A percentile compares a stretch with the other conserved stretches of the same genome.
Conservation (phyloP, 2,113 vertebrate genomes). For the Phycodurus eques region DNA sequence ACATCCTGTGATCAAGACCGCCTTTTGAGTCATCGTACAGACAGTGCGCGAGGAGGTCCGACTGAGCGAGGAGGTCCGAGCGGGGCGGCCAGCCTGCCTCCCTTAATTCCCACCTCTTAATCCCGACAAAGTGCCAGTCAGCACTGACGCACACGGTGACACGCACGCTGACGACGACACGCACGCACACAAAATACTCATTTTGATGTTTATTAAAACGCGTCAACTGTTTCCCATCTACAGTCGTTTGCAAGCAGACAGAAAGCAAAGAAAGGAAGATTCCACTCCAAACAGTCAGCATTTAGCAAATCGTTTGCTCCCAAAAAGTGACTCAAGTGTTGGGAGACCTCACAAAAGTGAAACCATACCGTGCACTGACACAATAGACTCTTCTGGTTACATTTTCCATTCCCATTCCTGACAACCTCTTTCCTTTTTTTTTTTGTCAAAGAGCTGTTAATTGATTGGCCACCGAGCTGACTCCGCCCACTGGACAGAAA, state of each 20-base stretch:
- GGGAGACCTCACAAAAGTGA: too few relatives aligned
- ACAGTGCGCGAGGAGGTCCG: neutral
- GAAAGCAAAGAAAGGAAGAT: neutral
- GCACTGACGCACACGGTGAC: conserved; percentile 25
- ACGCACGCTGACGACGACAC: neutral
- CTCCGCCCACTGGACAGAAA: neutral
- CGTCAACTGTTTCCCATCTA: neutral
- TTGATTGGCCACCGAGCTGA: neutral
- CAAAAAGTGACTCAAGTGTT: neutral
- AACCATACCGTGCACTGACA: too few relatives aligned
- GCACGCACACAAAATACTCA: neutral
- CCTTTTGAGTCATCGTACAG: conserved; percentile 76
- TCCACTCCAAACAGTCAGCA: neutral
- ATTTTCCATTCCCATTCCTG: neutral
- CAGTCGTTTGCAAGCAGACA: neutral
- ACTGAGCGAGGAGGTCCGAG: neutral
- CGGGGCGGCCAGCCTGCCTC: neutral
- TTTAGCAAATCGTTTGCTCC: neutral
- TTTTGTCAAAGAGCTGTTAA: neutral
- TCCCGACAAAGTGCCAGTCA: conserved; percentile 55
- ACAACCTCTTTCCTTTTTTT: neutral
- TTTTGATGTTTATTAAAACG: neutral
- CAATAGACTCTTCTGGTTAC: too few relatives aligned
- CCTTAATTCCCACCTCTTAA: conserved; percentile 47
- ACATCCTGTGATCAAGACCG: conserved; percentile 84